Evolutionary conservation across 2,797 vertebrate genomes (phyloP).

Genomic region (Coracias cyanogaster): DNA sequence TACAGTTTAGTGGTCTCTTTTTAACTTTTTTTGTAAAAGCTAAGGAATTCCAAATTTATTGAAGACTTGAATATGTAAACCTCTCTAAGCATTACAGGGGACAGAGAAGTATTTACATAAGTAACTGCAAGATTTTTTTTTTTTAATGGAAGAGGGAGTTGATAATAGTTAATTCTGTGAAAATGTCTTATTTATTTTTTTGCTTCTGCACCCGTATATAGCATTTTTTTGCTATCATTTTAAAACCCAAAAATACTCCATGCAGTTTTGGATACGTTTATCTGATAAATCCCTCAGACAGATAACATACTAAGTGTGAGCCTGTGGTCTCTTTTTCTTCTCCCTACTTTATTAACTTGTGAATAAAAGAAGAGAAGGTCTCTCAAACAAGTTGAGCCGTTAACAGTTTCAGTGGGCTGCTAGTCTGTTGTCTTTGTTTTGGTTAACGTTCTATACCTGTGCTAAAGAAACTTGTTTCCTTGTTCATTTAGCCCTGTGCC

Average conservation of each 20-base stretch:
- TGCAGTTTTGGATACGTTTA: background rate
- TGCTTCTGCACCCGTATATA: background rate
- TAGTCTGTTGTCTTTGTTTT: background rate
- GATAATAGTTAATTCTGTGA: background rate
- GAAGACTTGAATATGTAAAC: background rate
- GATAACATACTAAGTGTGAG: background rate
- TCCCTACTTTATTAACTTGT: background rate
- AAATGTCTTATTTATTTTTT: background rate
- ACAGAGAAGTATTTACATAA: background rate
- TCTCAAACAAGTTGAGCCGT: background rate
- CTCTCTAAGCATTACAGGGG: background rate
- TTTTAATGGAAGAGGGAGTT: background rate
- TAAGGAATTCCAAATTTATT: background rate
- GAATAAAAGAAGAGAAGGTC: background rate
- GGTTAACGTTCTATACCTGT: background rate
- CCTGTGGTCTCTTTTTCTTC: background rate
- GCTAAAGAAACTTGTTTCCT: conserved; percentile 9
- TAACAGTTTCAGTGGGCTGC: background rate
- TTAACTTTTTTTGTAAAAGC: background rate
- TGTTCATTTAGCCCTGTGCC: conserved; percentile 88
- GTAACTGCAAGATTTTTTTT: background rate
- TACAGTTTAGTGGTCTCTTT: background rate
- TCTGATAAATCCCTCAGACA: background rate
- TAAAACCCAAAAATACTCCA: background rate
- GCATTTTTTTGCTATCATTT: background rate